These are phyloP conservation scores for Diceros bicornis DNA, from an alignment of 2,797 vertebrate genomes.

Conservation along the genomic window DNA sequence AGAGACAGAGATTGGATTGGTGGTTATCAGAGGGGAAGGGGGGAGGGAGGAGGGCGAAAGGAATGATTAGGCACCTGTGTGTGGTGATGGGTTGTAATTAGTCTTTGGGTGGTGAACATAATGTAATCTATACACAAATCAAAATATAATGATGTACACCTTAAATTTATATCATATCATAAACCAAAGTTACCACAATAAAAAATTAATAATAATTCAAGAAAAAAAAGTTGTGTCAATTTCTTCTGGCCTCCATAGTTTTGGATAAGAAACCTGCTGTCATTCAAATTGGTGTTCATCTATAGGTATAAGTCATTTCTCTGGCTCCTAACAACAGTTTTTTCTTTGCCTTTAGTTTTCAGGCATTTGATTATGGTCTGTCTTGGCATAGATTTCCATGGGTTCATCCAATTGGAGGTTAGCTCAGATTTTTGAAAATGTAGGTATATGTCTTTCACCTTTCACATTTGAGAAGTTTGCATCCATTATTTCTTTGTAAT, in stretches of 20 bases:
- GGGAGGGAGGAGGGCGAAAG: no score
- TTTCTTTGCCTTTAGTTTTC: constrained; percentile 41
- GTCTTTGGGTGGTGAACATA: no score
- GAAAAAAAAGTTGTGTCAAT: neutral
- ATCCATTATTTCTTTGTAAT: neutral
- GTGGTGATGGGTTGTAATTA: no score
- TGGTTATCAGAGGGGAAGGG: no score
- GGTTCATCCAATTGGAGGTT: neutral
- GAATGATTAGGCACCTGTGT: no score
- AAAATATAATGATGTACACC: no score
- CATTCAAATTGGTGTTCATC: neutral
- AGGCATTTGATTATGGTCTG: neutral
- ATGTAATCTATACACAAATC: no score
- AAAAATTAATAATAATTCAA: no score
- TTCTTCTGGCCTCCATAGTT: neutral
- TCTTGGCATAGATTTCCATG: neutral
- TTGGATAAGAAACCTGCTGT: neutral
- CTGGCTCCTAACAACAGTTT: neutral
- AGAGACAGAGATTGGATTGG: no score
- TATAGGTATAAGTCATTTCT: neutral
- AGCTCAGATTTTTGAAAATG: neutral
- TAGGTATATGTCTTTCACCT: neutral
- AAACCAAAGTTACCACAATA: no score
- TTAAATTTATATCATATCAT: no score
- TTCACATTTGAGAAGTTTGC: neutral